These are phyloP conservation scores for Agrilus biguttatus DNA, from an alignment of 2,888 invertebrate species.

Conservation along the genomic window DNA sequence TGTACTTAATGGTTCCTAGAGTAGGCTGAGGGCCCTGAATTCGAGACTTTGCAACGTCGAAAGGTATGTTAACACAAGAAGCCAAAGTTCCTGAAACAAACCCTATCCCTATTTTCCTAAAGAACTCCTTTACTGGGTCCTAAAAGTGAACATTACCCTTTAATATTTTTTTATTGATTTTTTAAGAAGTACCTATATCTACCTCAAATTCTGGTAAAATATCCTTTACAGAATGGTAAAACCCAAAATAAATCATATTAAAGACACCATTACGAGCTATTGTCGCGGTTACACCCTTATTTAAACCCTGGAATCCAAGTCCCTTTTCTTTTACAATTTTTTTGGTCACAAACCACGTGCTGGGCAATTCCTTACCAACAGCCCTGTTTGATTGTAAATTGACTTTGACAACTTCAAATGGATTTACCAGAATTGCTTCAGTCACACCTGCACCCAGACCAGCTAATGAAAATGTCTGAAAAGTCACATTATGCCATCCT, in stretches of 20 bases:
- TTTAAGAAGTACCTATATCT: constrained; percentile 15
- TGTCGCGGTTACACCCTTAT: constrained; percentile 81
- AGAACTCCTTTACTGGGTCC: constrained; percentile 55
- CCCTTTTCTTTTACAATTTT: constrained; percentile 65
- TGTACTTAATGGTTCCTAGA: constrained; percentile 60
- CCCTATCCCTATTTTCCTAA: constrained; percentile 66
- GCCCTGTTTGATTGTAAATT: constrained; percentile 63
- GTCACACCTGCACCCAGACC: constrained; percentile 81
- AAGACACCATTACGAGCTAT: constrained; percentile 81
- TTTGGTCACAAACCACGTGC: constrained; percentile 66
- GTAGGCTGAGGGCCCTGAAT: constrained; percentile 85
- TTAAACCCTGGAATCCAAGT: constrained; percentile 64
- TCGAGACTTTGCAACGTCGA: constrained; percentile 90
- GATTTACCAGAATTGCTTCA: constrained; percentile 85
- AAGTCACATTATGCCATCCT: constrained; percentile 10
- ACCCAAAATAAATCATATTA: constrained; percentile 90
- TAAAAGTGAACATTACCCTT: constrained; percentile 23
- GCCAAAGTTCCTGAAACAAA: constrained; percentile 78
- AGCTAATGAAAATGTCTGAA: constrained; percentile 75
- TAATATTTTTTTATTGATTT: not conserved
- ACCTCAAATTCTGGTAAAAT: constrained; percentile 51
- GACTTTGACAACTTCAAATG: constrained; percentile 95
- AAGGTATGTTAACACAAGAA: constrained; percentile 83
- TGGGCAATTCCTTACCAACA: constrained; percentile 47
- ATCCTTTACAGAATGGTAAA: constrained; percentile 83